These are phyloP conservation scores for Mallateleia sp. DNA, from an alignment of 2,888 invertebrate genomes.

Conservation along the genomic window DNA sequence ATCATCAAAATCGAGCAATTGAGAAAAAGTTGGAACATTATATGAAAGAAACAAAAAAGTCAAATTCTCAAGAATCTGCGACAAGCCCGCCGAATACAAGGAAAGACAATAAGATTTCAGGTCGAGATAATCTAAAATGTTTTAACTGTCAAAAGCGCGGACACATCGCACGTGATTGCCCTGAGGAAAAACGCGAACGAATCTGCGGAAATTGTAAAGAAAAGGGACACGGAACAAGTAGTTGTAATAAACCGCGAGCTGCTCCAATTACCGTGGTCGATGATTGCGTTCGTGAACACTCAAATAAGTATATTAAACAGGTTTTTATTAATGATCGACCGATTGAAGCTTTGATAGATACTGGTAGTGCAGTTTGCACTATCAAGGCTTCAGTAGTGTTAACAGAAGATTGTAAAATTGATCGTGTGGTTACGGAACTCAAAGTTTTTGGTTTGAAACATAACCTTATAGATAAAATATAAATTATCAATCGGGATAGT, in stretches of 20 bases:
- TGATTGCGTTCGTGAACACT: no score
- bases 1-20: constrained; percentile 10
- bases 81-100: no score
- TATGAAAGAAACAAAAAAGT: no score
- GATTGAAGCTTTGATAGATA: constrained; percentile 62
- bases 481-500: constrained; percentile 60
- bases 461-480: constrained; percentile 35
- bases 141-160: constrained; percentile 53
- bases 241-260: constrained; percentile 4
- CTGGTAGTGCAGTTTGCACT: constrained; percentile 74
- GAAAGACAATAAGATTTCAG: no score
- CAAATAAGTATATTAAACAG: constrained; percentile 30
- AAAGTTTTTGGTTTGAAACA: constrained; percentile 57
- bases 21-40: no score
- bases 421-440: constrained; percentile 21
- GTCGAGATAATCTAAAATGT: constrained; percentile 27
- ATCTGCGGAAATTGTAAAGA: constrained; percentile 6
- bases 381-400: constrained; percentile 68
- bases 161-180: constrained; percentile 35
- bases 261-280: not conserved
- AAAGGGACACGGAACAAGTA: constrained; percentile 17
- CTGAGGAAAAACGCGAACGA: constrained; percentile 17
- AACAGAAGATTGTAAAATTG: constrained; percentile 22
- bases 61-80: no score
- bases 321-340: not conserved